Conservation (phyloP, 2,888 invertebrate species). For the Alcis repandata region DNA sequence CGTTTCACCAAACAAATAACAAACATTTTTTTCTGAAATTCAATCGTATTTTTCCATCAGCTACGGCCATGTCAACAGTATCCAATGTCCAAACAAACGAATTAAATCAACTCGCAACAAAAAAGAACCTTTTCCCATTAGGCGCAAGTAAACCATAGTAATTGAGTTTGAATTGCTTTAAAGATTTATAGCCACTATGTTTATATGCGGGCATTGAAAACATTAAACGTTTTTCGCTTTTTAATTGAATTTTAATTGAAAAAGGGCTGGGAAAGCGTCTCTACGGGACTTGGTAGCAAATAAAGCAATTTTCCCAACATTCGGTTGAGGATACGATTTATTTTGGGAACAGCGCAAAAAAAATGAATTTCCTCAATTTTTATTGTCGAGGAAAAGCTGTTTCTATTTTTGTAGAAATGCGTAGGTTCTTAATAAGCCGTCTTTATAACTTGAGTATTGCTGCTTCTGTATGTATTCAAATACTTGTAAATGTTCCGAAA, state of each 20-base stretch:
- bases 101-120: constrained; percentile 75
- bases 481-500: neutral
- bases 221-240: constrained; percentile 65
- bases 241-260: constrained; percentile 69
- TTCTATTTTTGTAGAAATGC: neutral
- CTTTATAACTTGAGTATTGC: neutral
- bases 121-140: constrained; percentile 77
- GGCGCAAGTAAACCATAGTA: constrained; percentile 78
- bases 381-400: neutral
- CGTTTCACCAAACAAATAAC: constrained; percentile 8
- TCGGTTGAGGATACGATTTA: neutral
- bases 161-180: constrained; percentile 84
- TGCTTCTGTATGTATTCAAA: neutral
- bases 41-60: constrained; percentile 43
- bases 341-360: constrained; percentile 18
- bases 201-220: constrained; percentile 61
- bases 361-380: neutral
- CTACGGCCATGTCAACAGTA: constrained; percentile 64
- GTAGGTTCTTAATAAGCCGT: constrained; percentile 4
- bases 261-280: constrained; percentile 50
- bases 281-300: constrained; percentile 34
- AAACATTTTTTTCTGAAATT: constrained; percentile 34
- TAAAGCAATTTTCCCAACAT: constrained; percentile 29
- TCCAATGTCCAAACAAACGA: constrained; percentile 71
- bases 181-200: constrained; percentile 78